Evolutionary conservation across 2,888 invertebrate species (phyloP), one percentile per base, ranked within the genome.

Genomic region (Aphrophora alni): DNA sequence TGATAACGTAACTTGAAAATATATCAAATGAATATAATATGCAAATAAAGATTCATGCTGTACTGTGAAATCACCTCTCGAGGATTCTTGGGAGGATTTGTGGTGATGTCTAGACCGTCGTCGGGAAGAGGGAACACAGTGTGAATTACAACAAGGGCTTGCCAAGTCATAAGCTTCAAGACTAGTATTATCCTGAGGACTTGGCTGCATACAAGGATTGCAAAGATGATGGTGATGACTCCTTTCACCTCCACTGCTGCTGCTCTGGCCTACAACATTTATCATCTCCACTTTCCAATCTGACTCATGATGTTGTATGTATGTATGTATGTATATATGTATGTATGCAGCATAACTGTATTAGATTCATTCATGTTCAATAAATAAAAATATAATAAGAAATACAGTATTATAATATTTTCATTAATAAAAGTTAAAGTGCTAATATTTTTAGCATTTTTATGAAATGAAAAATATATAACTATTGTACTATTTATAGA

Each of bases 81-180:
- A 74, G 17, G 38, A 33, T 7, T 51, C 33, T 73, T 73, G 44
- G 25, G 51, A 83, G 24, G 83, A 81, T 74, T 84, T 83, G 70
- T 84, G 84, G 76, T 84, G 83, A 44, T 84, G 84, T 69, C 84
- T 83, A 28, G 80, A 78, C 0, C 78, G 68, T 74, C 83, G 80
- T 38, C 84, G 71, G 38, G 83, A 38, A 14, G 84, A 82, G 38
- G 96, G 95, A 75, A 96, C 95, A 87, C 95, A 96, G 85, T 95
- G 94, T 0, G 95, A 94, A 87, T 95, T 95, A 87, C 96, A 96
- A 86, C 96, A 96, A 0, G 95, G 95, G 87, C 95, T 95, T 0
- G 96, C 96, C 75, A 96, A 89, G 87, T 96, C 96, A 85, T 96
- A 96, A 3, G 95, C 96, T 87, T 96, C 96, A 78, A 96, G 89